phyloP scores from a whole-genome alignment of 2,797 vertebrate genomes.

The Gymnothorax javanicus region DNA sequence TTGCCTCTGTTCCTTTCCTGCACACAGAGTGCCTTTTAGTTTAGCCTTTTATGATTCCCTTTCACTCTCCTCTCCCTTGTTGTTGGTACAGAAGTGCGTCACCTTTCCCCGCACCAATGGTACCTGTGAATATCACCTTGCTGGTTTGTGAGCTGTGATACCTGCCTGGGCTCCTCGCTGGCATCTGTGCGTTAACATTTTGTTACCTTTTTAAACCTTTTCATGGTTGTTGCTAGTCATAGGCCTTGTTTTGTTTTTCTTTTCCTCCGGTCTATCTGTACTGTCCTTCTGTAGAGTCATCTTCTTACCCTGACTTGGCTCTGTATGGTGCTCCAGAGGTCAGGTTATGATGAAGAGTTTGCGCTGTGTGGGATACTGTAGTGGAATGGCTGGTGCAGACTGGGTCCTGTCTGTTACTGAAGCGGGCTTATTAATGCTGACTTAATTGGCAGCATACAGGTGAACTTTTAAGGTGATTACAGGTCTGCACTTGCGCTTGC shows the following conservation, averaged over 20 bases:
- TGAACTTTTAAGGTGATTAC: no score
- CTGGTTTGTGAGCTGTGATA: slow-evolving; percentile 3
- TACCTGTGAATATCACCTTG: background rate
- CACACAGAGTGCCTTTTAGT: no score
- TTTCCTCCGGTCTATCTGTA: background rate
- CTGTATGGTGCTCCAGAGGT: no score
- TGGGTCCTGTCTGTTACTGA: slow-evolving; percentile 4
- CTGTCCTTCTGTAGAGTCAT: slow-evolving; percentile 46
- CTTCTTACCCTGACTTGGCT: background rate
- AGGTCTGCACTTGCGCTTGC: no score
- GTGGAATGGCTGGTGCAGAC: no score
- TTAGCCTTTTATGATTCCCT: background rate
- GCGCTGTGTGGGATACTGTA: no score
- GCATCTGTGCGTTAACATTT: background rate
- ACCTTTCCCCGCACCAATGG: background rate
- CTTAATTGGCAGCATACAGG: slow-evolving; percentile 44
- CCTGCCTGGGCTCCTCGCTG: background rate
- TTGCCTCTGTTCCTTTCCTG: no score
- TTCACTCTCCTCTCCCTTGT: background rate
- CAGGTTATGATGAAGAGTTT: background rate
- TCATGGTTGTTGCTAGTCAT: background rate
- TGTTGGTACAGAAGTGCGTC: background rate
- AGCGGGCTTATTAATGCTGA: slow-evolving; percentile 56
- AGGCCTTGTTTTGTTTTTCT: background rate
- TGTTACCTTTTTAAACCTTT: slow-evolving; percentile 7